Evolutionary conservation across 2,113 vertebrate genomes (phyloP).

Genomic region (Coturnix japonica): DNA sequence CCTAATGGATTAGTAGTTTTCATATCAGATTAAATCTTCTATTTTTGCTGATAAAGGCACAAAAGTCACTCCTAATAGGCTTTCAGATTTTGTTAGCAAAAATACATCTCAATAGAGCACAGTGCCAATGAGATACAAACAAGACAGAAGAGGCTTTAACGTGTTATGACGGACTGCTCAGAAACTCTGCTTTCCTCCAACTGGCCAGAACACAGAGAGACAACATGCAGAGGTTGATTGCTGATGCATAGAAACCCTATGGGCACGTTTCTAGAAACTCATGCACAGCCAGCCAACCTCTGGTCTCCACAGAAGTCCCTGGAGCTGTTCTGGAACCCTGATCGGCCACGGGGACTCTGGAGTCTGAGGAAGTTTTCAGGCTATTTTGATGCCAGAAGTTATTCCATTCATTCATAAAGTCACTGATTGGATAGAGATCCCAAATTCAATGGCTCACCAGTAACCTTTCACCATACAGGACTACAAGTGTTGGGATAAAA

Average conservation of each 20-base stretch:
- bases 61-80: conserved; percentile 38
- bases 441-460: background rate
- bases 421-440: background rate
- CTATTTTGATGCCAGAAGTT: background rate
- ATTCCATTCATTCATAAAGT: background rate
- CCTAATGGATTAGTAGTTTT: conserved; percentile 61
- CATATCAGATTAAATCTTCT: conserved; percentile 55
- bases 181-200: background rate
- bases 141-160: background rate
- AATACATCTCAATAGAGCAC: background rate
- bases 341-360: fast-evolving
- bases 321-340: background rate
- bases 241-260: background rate
- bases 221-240: background rate
- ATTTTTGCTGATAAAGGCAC: conserved; percentile 66
- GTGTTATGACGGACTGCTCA: background rate
- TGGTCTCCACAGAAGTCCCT: background rate
- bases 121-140: background rate
- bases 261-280: background rate
- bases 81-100: conserved; percentile 56
- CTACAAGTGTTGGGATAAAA: background rate
- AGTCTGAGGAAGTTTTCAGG: background rate
- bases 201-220: background rate
- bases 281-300: background rate
- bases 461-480: background rate